These are phyloP conservation scores for Cyanoderma ruficeps DNA, from an alignment of 2,113 vertebrate genomes.

Conservation along the genomic window DNA sequence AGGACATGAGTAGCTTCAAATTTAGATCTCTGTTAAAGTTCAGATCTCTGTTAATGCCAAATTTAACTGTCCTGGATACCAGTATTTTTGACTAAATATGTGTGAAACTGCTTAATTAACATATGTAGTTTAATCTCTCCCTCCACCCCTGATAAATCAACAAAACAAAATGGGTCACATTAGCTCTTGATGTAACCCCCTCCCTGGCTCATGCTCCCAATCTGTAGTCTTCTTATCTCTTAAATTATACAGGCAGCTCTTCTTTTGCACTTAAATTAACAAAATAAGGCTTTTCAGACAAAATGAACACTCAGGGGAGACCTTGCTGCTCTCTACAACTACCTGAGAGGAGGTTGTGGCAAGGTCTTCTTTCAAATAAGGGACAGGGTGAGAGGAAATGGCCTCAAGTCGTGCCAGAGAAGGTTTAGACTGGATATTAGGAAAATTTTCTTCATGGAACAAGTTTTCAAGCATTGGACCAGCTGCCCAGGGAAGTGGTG, in stretches of 20 bases:
- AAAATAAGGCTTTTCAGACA: neutral
- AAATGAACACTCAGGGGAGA: neutral
- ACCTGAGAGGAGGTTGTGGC: neutral
- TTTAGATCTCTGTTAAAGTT: neutral
- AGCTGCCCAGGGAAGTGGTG: neutral
- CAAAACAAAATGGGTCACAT: neutral
- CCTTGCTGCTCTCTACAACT: fast-evolving
- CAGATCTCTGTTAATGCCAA: neutral
- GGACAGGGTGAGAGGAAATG: neutral
- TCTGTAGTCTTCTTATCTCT: neutral
- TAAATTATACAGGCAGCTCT: neutral
- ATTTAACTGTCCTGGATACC: neutral
- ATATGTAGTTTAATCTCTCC: neutral
- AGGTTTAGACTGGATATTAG: neutral
- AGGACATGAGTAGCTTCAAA: neutral
- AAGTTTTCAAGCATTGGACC: neutral
- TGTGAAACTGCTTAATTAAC: neutral
- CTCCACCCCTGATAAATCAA: neutral
- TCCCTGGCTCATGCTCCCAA: neutral
- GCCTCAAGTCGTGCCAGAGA: neutral
- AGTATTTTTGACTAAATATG: neutral
- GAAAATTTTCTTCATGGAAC: neutral
- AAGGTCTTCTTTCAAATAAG: neutral
- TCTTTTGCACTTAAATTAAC: neutral
- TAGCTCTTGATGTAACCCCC: neutral